A percentile compares a stretch with the other conserved stretches of the same genome.
phyloP scores from a whole-genome alignment of 2,797 vertebrate species.

The Trachops cirrhosus region DNA sequence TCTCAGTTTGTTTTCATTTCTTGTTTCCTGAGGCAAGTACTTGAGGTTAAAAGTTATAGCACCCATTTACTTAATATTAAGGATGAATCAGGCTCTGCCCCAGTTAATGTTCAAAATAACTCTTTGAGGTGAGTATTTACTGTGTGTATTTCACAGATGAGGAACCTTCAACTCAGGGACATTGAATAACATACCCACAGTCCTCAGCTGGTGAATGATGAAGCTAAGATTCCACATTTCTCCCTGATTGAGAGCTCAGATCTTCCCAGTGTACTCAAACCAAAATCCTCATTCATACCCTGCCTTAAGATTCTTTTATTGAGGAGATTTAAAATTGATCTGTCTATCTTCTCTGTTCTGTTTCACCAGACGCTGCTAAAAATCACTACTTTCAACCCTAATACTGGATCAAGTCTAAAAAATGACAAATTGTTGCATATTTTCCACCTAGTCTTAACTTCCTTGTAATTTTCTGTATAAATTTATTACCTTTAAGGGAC shows the following conservation, averaged over 20 bases:
- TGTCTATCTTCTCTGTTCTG: not conserved
- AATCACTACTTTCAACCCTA: not conserved
- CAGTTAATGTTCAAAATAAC: not conserved
- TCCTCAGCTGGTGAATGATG: not conserved
- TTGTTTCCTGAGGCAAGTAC: not conserved
- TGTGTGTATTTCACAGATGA: constrained; percentile 11
- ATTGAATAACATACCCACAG: not conserved
- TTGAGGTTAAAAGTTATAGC: not conserved
- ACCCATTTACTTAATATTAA: not conserved
- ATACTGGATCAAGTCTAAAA: not conserved
- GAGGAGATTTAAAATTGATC: not conserved
- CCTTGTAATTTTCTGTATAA: not conserved
- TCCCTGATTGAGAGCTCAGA: not conserved
- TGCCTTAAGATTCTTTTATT: not conserved
- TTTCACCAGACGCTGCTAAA: not conserved
- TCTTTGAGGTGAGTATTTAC: not conserved
- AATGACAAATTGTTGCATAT: not conserved
- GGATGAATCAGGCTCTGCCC: not conserved
- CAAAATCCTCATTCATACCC: not conserved
- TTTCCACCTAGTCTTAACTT: not conserved
- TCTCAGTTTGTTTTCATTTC: not conserved
- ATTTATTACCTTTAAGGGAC: not conserved
- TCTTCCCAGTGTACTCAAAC: not conserved
- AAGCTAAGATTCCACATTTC: not conserved
- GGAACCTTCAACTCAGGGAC: not conserved